Conservation (phyloP, 2,113 vertebrate genomes). For the Indicator indicator region DNA sequence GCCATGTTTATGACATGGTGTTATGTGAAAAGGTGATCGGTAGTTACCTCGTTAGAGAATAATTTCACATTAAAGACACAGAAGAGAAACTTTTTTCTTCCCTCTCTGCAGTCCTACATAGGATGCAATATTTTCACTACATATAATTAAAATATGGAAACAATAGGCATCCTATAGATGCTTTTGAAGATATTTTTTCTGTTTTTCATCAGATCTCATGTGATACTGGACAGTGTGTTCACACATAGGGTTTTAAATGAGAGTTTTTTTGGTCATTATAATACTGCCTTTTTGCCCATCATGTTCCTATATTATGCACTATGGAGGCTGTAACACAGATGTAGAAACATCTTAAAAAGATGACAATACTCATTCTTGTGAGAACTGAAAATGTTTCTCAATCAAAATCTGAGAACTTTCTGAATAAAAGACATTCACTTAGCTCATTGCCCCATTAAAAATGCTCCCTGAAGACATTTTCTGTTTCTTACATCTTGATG, state of each 20-base stretch:
- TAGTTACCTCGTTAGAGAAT: neutral
- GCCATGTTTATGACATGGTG: neutral
- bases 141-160: neutral
- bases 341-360: neutral
- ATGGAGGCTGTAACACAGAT: neutral
- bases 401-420: neutral
- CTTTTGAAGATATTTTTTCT: neutral
- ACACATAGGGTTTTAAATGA: neutral
- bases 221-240: neutral
- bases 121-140: neutral
- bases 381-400: neutral
- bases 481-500: neutral
- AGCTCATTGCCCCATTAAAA: neutral
- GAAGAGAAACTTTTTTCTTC: fast-evolving
- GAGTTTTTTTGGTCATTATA: neutral
- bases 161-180: neutral
- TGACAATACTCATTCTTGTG: neutral
- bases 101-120: neutral
- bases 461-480: neutral
- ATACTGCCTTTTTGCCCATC: neutral
- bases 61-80: neutral
- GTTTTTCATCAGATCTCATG: neutral
- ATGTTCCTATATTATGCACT: neutral
- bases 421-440: neutral
- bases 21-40: neutral